These are phyloP conservation scores for Zaprionus nigranus DNA, from an alignment of 1,140 invertebrate species.

Conservation along the genomic window DNA sequence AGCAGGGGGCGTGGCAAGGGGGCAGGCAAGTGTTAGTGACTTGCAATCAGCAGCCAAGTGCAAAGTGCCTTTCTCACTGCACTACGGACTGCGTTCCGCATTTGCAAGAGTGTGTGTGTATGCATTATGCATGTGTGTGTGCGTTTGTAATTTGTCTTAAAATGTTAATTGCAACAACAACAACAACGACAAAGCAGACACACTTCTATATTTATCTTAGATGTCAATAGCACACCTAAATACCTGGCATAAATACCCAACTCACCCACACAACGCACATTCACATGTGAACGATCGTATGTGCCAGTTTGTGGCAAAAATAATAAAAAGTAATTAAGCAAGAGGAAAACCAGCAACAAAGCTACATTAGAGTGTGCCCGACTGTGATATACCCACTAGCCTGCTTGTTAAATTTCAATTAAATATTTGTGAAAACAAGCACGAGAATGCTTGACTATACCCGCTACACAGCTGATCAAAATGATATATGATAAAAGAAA, in stretches of 20 bases:
- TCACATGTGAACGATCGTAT: too few species aligned
- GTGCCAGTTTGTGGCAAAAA: slow-evolving; percentile 40
- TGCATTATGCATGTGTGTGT: not conserved
- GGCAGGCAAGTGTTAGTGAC: not conserved
- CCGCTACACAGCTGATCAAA: too few species aligned
- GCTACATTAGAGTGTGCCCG: too few species aligned
- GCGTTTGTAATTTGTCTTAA: slow-evolving; percentile 75
- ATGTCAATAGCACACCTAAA: slow-evolving; percentile 64
- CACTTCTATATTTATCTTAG: slow-evolving; percentile 71
- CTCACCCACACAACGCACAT: too few species aligned
- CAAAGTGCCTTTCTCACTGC: slow-evolving; percentile 59
- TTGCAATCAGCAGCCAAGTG: slow-evolving; percentile 78
- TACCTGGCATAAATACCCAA: not conserved
- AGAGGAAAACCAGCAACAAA: not conserved
- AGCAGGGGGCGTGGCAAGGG: not conserved
- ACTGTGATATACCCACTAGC: too few species aligned
- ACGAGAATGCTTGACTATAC: too few species aligned
- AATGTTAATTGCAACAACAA: slow-evolving; percentile 68
- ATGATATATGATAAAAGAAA: too few species aligned
- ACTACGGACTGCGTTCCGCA: slow-evolving; percentile 49
- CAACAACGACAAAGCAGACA: slow-evolving; percentile 22
- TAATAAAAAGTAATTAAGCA: slow-evolving; percentile 62
- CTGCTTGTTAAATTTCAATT: not conserved
- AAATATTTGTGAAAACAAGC: too few species aligned
- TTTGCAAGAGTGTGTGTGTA: slow-evolving; percentile 44